Evolutionary conservation across 2,888 invertebrate species (phyloP), one percentile per base, ranked within the genome.

Genomic region (Meandrusa payeni): DNA sequence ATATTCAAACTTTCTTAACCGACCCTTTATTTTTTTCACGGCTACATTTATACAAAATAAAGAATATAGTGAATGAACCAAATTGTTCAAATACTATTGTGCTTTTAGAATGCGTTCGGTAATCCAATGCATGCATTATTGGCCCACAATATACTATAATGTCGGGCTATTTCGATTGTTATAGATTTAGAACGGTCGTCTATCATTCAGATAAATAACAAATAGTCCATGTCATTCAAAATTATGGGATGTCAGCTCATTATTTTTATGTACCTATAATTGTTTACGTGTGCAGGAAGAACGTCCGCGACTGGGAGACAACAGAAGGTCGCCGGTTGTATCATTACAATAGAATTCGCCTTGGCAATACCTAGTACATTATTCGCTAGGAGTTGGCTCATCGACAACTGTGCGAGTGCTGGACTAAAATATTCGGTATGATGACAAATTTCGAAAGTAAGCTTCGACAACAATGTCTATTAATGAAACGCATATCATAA

Each of bases 261-360:
- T 45, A 39, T 39, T 40, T 45, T 40, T 33, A 22, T 33, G 33
- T 34, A 33, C 9, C 19, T 39, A 33, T 33, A 34, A 29, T 36
- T 40, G 45, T 43, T 39, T 32, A 13, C 48, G 50, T 54, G 53
- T 58, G 55, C 53, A 39, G 49, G 53, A 66, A 69, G 73, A 73
- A 70, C 68, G 67, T 64, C 69, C 64, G 59, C 68, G 56, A 63
- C 59, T 58, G 50, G 64, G 62, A 82, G 75, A 83, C 79, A 80
- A 79, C 74, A 73, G 82, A 80, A 83, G 82, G 82, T 79, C 78
- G 64, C 41, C 51, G 69, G 61, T 52, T 75, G 75, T 80, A 73
- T 81, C 78, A 76, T 71, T 70, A 68, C 70, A 66, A 70, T 78
- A 82, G 76, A 76, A 81, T 79, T 76, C 65, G 75, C 69, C 60